phyloP scores from a whole-genome alignment of 2,797 vertebrate species.

The Muscicapa comitata region DNA sequence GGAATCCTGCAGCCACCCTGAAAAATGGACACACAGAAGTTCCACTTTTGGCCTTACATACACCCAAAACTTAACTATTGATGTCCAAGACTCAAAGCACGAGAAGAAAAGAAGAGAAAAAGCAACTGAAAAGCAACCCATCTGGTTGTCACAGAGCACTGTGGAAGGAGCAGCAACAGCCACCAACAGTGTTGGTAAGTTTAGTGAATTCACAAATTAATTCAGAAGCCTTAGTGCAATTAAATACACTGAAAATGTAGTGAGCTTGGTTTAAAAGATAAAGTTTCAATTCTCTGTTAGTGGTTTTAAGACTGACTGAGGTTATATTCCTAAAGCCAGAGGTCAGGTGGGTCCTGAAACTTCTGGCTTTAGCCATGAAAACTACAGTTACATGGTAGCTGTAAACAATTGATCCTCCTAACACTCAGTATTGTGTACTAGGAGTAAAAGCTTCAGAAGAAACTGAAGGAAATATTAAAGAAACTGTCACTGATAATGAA shows the following conservation, averaged over 20 bases:
- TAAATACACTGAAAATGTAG: background rate
- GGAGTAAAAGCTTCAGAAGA: background rate
- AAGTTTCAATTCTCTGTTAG: background rate
- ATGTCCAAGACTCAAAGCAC: constrained; percentile 26
- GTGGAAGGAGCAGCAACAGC: background rate
- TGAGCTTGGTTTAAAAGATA: background rate
- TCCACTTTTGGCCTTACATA: constrained; percentile 18
- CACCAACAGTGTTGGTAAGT: background rate
- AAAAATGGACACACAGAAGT: constrained; percentile 39
- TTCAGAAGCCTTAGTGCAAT: background rate
- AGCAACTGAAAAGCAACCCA: constrained; percentile 35
- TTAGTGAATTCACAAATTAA: background rate
- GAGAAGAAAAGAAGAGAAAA: constrained; percentile 33
- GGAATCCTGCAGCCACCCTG: background rate
- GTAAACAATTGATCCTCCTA: background rate
- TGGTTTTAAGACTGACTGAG: background rate
- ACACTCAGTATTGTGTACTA: background rate
- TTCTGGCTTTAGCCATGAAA: background rate
- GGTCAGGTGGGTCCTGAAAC: background rate
- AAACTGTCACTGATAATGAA: constrained; percentile 17
- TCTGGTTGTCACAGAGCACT: constrained; percentile 65
- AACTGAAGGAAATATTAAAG: background rate
- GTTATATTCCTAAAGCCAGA: background rate
- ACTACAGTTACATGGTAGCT: background rate
- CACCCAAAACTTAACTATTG: constrained; percentile 49